phyloP scores from a whole-genome alignment of 2,113 vertebrate genomes.

The Sturnus vulgaris region DNA sequence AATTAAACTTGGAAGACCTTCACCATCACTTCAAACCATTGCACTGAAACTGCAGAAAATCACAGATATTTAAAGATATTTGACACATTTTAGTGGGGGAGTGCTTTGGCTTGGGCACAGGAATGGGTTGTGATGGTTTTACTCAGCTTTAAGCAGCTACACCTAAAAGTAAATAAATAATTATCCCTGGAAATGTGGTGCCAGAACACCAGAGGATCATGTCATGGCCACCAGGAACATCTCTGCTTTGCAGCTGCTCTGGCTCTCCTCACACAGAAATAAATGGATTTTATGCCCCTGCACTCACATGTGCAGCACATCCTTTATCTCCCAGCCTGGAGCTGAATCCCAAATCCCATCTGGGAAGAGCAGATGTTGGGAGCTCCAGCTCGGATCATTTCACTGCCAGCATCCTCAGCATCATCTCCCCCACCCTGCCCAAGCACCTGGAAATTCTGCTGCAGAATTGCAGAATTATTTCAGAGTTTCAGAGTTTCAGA shows the following conservation, averaged over 20 bases:
- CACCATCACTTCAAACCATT: neutral
- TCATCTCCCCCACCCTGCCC: neutral
- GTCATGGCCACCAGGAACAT: neutral
- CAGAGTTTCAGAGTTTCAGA: no score
- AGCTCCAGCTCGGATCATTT: neutral
- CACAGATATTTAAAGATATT: neutral
- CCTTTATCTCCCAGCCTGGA: conserved; percentile 22
- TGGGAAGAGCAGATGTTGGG: conserved; percentile 14
- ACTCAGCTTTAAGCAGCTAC: neutral
- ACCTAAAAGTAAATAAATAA: neutral
- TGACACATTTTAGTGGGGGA: neutral
- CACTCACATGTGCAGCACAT: conserved; percentile 19
- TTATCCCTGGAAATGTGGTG: neutral
- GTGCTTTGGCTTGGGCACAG: neutral
- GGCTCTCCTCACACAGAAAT: neutral
- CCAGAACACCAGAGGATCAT: neutral
- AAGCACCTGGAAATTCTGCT: neutral
- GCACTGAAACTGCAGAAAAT: neutral
- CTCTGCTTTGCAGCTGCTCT: neutral
- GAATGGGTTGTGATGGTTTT: neutral
- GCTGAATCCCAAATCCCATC: neutral
- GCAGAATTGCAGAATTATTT: neutral
- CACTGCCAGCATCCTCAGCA: neutral
- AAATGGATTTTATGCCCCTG: neutral
- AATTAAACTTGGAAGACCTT: neutral